These are phyloP conservation scores for Scolopax bukidnonensis DNA, from an alignment of 2,797 vertebrate species.

Conservation along the genomic window DNA sequence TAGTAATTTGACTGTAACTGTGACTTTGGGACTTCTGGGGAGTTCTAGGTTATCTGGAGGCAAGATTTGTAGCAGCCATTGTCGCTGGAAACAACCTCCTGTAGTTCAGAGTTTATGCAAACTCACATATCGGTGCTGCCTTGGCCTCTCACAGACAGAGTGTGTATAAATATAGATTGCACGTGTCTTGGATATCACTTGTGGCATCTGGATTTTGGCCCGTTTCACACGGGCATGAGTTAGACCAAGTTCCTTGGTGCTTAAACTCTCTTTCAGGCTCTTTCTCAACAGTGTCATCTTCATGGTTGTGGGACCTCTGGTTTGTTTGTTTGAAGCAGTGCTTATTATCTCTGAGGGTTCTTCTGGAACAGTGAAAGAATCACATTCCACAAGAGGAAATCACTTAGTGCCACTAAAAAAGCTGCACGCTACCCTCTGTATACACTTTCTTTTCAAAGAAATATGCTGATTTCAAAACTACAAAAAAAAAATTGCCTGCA, in stretches of 20 bases:
- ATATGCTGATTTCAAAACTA: neutral
- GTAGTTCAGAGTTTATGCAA: neutral
- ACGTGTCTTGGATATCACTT: neutral
- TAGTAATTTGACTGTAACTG: neutral
- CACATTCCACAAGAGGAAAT: neutral
- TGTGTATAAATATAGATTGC: too few species aligned
- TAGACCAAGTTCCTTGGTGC: neutral
- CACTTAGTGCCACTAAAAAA: neutral
- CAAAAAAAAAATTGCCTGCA: neutral
- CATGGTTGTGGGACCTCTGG: neutral
- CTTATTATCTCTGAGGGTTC: neutral
- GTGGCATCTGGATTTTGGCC: neutral
- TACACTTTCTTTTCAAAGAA: neutral
- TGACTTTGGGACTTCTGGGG: neutral
- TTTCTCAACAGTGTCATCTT: neutral
- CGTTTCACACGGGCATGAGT: neutral
- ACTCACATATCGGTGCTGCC: neutral
- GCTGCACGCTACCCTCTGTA: neutral
- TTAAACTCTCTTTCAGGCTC: neutral
- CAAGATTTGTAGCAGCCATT: neutral
- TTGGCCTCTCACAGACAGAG: neutral
- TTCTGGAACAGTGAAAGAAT: neutral
- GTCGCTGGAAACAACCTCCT: neutral
- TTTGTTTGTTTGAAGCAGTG: conserved; percentile 15
- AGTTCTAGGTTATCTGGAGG: neutral